phyloP scores from a whole-genome alignment of 2,797 vertebrate genomes.

The Sebastes steindachneri region DNA sequence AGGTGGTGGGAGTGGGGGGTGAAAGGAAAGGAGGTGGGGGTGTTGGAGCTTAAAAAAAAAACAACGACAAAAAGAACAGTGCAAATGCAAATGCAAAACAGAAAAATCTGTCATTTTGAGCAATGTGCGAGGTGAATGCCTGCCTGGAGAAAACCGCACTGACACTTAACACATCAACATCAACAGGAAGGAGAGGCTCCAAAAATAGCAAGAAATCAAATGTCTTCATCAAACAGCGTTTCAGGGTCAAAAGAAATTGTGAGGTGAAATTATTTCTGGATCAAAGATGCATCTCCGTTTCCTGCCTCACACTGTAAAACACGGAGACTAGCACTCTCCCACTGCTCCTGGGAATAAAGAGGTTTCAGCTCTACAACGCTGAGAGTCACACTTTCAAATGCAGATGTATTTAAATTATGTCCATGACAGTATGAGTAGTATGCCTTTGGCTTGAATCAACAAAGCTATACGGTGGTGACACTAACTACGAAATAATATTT shows the following conservation, averaged over 20 bases:
- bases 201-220: constrained; percentile 52
- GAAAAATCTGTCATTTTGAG: constrained; percentile 50
- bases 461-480: neutral
- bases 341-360: neutral
- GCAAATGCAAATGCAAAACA: constrained; percentile 16
- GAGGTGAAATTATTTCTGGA: constrained; percentile 47
- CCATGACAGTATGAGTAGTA: neutral
- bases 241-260: constrained; percentile 30
- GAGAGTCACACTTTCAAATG: neutral
- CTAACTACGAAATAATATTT: constrained; percentile 16
- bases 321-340: neutral
- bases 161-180: constrained; percentile 40
- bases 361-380: neutral
- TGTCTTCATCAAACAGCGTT: constrained; percentile 27
- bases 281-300: constrained; percentile 18
- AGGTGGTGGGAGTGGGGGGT: constrained; percentile 31
- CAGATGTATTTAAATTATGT: neutral
- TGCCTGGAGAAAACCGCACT: constrained; percentile 18
- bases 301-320: constrained; percentile 1
- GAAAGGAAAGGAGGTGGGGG: constrained; percentile 12
- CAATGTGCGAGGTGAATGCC: constrained; percentile 31
- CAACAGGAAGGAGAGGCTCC: constrained; percentile 33
- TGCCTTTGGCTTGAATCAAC: neutral
- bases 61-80: neutral
- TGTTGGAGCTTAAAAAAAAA: constrained; percentile 22